These are phyloP conservation scores for Chymomyza fuscimana DNA, from an alignment of 2,888 invertebrate genomes.

Conservation along the genomic window DNA sequence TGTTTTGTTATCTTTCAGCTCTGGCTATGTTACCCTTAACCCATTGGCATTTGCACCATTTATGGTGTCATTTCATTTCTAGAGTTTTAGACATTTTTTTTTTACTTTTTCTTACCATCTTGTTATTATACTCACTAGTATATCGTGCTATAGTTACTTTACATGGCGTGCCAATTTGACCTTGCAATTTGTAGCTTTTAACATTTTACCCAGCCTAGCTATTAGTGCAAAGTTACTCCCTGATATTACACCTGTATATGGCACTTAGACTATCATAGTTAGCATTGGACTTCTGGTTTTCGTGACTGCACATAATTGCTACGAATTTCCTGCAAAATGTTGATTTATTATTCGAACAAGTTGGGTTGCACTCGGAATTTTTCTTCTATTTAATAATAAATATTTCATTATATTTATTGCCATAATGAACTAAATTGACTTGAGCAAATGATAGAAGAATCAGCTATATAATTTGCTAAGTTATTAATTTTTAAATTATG, in stretches of 20 bases:
- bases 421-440: not conserved
- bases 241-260: not conserved
- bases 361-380: slow-evolving; percentile 19
- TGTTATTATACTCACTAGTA: not conserved
- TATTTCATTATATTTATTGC: not conserved
- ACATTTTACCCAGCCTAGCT: slow-evolving; percentile 35
- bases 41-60: slow-evolving; percentile 29
- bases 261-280: slow-evolving; percentile 22
- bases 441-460: slow-evolving; percentile 21
- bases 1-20: not conserved
- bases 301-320: slow-evolving; percentile 68
- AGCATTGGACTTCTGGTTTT: slow-evolving; percentile 22
- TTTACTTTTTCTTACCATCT: not conserved
- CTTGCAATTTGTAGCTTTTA: slow-evolving; percentile 61
- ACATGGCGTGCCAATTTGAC: slow-evolving; percentile 60
- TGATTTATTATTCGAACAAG: slow-evolving; percentile 32
- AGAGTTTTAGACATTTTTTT: not conserved
- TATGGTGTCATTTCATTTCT: slow-evolving; percentile 20
- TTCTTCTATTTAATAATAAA: not conserved
- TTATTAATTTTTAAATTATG: no score
- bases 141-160: not conserved
- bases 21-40: slow-evolving; percentile 1
- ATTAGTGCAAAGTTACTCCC: not conserved
- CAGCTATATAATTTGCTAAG: not conserved
- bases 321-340: slow-evolving; percentile 34